Percentiles rank a stretch among this genome's conserved stretches.
phyloP scores from a whole-genome alignment of 2,113 vertebrate genomes.

The Nycticryphes semicollaris region DNA sequence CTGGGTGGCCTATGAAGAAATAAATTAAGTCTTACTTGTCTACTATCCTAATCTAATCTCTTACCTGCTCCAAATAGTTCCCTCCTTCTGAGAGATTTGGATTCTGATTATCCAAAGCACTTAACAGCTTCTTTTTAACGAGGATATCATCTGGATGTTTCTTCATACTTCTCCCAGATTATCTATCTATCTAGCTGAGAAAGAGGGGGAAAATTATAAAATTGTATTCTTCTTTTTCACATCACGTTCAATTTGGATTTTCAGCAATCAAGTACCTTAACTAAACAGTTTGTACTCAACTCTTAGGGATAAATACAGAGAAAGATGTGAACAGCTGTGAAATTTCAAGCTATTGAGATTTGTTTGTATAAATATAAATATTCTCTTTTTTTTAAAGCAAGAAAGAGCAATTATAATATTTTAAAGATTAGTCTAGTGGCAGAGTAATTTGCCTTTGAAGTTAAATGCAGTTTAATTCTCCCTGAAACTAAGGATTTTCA shows the following conservation, averaged over 20 bases:
- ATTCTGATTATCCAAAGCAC: neutral
- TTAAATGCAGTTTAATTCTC: neutral
- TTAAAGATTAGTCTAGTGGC: neutral
- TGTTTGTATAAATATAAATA: neutral
- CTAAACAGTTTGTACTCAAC: neutral
- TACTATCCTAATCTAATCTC: neutral
- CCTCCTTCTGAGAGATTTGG: neutral
- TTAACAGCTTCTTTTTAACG: neutral
- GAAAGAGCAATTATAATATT: neutral
- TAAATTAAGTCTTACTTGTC: neutral
- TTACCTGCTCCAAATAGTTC: neutral
- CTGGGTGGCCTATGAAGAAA: neutral
- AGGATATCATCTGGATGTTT: neutral
- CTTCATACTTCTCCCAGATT: neutral
- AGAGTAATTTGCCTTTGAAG: neutral
- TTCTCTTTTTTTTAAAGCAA: neutral
- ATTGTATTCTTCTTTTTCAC: neutral
- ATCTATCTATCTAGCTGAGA: neutral
- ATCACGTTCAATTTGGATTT: neutral
- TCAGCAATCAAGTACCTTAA: neutral
- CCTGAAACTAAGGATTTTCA: neutral
- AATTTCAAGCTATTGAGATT: neutral
- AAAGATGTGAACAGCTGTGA: neutral
- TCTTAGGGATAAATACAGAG: neutral
- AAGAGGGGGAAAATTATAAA: neutral